Base-by-base conservation (phyloP, 2,797 vertebrate species). In the Tolypeutes matacus region DNA sequence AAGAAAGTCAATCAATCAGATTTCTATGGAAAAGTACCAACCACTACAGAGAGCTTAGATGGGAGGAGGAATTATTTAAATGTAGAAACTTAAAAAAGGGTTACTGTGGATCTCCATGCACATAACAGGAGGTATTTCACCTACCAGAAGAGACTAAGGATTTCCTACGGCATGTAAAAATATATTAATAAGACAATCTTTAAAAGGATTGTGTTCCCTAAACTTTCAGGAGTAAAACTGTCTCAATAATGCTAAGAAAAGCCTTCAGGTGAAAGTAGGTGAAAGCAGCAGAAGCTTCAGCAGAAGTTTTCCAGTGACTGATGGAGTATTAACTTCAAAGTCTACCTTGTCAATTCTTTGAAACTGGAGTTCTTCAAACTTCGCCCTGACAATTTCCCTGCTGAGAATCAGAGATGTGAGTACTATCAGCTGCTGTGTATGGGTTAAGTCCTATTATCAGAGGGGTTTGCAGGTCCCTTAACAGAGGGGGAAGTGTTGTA, bases 11-110 rank as follows among this genome's bases (percentile, higher is more conserved):
- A 92, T 86, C 78, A 72, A 81, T 51, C 53, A 93, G 78, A 92
- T 87, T 93, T 86, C 82, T 62, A 83, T 7, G 93, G 96, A 95
- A 96, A 96, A 95, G 53, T 96, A 97, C 88, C 60, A 85, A 84
- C 56, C 51, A 81, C 92, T 64, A 76, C 6, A 70, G 77, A 95
- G 39, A 89, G 65, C 67, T 27, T 85, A 42, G 76, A 89, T 72
- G 42, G 93, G 93, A 95, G 89, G 93, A 92, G 88, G 87, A 93
- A 95, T 86, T 53, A 93, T 77, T 96, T 86, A 96, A 92, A 96
- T 82, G 65, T n/a, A 86, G 94, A 96, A 89, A 81, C 53, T 60
- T 23, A 25, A 69, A 80, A 93, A 96, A 92, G 73, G 67, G 46
- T 94, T 83, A 94, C 36, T 86, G 90, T 62, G 81, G 85, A 84